Base-by-base conservation (phyloP, 2,888 invertebrate species). In the Caprella mutica region DNA sequence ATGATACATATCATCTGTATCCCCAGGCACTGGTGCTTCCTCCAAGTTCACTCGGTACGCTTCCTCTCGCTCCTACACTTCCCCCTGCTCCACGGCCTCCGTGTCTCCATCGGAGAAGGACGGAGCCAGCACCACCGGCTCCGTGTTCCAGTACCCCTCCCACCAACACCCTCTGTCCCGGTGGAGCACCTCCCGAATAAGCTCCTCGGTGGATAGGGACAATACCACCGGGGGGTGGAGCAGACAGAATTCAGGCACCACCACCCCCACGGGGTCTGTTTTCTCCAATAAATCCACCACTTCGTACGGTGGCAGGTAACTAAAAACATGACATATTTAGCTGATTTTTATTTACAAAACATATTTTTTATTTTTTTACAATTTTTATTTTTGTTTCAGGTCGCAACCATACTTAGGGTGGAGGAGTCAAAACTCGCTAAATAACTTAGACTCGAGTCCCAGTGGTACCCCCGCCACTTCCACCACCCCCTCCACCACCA, bases 341-440 rank as follows among this genome's bases (percentile, higher is more conserved):
- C n/a, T n/a, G n/a, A n/a, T n/a, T n/a, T n/a, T n/a, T n/a, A n/a
- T n/a, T n/a, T n/a, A n/a, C n/a, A n/a, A n/a, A n/a, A n/a, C n/a
- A n/a, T n/a, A n/a, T n/a, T n/a, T n/a, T n/a, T n/a, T n/a, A n/a
- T n/a, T n/a, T n/a, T n/a, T n/a, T n/a, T n/a, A n/a, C n/a, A n/a
- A n/a, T n/a, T n/a, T n/a, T n/a, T n/a, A n/a, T n/a, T n/a, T n/a
- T n/a, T n/a, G 14, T 24, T 42, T 21, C 42, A 46, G 46, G 46
- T 46, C 46, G 38, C 86, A 87, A 72, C 90, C 90, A 1, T 91
- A 91, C 75, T 78, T 91, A 62, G 90, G 90, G 52, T 91, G 90
- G 91, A 78, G 90, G 68, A 82, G 83, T 71, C 87, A 89, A 73
- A 90, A 90, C 73, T 80, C 87, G 64, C 77, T 91, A 53, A n/a